Evolutionary conservation across 2,113 vertebrate species (phyloP).

Genomic region (Willisornis vidua): DNA sequence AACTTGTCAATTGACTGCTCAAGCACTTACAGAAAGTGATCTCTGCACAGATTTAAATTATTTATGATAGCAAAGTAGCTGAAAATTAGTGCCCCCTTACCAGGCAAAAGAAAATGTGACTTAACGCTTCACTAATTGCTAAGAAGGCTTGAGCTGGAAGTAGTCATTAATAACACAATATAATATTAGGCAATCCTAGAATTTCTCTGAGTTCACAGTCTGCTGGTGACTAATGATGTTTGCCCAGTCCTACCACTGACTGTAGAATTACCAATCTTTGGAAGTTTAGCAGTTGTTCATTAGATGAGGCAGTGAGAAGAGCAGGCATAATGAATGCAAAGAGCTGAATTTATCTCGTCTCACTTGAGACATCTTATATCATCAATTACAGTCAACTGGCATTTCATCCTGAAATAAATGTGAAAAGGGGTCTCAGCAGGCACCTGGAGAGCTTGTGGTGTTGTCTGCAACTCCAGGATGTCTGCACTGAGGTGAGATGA

Average conservation of each 20-base stretch:
- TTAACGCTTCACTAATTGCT: constrained; percentile 38
- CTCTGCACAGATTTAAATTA: constrained; percentile 36
- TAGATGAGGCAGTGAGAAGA: not conserved
- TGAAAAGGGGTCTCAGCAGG: not conserved
- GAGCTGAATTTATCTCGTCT: not conserved
- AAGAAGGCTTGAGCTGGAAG: not conserved
- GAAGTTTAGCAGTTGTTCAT: not conserved
- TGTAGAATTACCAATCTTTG: not conserved
- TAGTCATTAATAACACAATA: constrained; percentile 10
- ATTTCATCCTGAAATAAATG: not conserved
- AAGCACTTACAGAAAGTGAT: constrained; percentile 43
- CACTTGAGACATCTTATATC: not conserved
- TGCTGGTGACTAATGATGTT: constrained; percentile 11
- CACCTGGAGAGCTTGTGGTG: not conserved
- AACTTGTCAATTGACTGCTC: constrained; percentile 39
- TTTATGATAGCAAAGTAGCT: constrained; percentile 55
- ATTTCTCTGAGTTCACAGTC: not conserved
- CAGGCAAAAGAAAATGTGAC: constrained; percentile 7
- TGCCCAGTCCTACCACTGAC: not conserved
- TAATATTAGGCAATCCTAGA: not conserved
- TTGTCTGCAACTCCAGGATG: not conserved
- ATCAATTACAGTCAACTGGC: not conserved
- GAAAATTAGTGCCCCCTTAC: constrained; percentile 43
- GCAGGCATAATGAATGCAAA: not conserved
- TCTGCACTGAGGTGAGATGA: not conserved